Evolutionary conservation across 2,797 vertebrate genomes (phyloP), one percentile per base, ranked within the genome.

Genomic region (Pseudochirops cupreus): DNA sequence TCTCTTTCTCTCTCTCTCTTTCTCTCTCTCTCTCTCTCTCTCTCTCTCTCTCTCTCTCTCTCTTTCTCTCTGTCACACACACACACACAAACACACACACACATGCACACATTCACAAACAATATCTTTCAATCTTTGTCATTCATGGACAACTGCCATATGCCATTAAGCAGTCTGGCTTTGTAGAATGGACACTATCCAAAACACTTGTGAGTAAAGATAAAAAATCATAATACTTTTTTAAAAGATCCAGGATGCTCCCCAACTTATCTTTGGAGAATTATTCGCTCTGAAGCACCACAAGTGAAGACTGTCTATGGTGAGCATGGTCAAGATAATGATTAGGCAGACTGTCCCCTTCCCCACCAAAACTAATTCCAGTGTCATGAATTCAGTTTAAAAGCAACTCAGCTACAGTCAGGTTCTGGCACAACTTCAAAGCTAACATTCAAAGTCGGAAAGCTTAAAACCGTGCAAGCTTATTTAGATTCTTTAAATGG

Each of bases 341-440:
- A 95, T 98, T 98, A 98, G 92, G 95, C 94, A 97, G 95, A 96
- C n/a, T 97, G 97, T 95, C 96, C 95, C 96, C 95, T 96, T 97
- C 95, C 96, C 95, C 96, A 91, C 97, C 96, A 97, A 97, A 94
- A 97, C 95, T 98, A 98, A 98, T 98, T 98, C 96, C 93, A 95
- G 93, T 97, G 98, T 98, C 97, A 98, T 94, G 95, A 98, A 98
- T 98, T 98, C 97, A 96, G 93, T 98, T 97, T 97, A 96, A 98
- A 98, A 98, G 95, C 93, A 97, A 97, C 91, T 97, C 96, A 96
- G 97, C 93, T 96, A 93, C 97, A 97, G 94, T 89, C 95, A 98
- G 90, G 57, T 98, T 97, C 97, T 98, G 98, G 98, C 98, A 98
- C 62, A 94, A 97, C 98, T 98, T 98, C 98, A 98, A 98, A 98